Percentiles rank a stretch among this genome's conserved stretches.
phyloP scores from a whole-genome alignment of 2,888 invertebrate species.

The Acronicta leporina region DNA sequence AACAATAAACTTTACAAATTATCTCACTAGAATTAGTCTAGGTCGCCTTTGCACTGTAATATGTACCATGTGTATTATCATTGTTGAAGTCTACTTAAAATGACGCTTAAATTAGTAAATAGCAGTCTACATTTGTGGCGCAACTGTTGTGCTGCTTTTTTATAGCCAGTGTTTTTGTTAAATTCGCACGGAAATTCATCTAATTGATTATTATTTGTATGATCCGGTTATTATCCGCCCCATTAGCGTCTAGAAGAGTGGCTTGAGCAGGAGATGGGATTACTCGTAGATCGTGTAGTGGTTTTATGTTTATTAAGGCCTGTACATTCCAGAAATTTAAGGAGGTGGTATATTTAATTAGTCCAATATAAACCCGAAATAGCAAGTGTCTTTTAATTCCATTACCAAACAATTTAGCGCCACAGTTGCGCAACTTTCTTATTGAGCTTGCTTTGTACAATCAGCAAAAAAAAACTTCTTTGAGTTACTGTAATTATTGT shows the following conservation, averaged over 20 bases:
- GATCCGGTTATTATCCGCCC: background rate
- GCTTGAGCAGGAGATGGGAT: background rate
- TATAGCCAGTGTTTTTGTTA: background rate
- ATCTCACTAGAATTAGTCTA: conserved; percentile 40
- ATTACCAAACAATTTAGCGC: background rate
- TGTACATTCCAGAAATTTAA: background rate
- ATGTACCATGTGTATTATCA: background rate
- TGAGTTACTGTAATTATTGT: background rate
- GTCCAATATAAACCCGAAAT: background rate
- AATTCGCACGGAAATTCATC: background rate
- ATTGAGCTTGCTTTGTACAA: background rate
- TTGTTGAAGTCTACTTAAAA: conserved; percentile 12
- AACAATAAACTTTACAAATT: conserved; percentile 8
- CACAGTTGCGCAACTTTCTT: conserved; percentile 3
- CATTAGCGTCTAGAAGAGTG: background rate
- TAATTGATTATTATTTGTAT: background rate
- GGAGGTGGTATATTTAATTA: background rate
- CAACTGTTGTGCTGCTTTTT: conserved; percentile 19
- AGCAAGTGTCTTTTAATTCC: background rate
- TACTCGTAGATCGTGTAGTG: no score
- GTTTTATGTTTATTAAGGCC: background rate
- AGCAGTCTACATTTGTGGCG: conserved; percentile 6
- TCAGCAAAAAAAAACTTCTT: background rate
- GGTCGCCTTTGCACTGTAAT: conserved; percentile 26
- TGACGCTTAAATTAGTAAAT: conserved; percentile 12